phyloP scores from a whole-genome alignment of 2,888 invertebrate species.

The Tortrix viridana region DNA sequence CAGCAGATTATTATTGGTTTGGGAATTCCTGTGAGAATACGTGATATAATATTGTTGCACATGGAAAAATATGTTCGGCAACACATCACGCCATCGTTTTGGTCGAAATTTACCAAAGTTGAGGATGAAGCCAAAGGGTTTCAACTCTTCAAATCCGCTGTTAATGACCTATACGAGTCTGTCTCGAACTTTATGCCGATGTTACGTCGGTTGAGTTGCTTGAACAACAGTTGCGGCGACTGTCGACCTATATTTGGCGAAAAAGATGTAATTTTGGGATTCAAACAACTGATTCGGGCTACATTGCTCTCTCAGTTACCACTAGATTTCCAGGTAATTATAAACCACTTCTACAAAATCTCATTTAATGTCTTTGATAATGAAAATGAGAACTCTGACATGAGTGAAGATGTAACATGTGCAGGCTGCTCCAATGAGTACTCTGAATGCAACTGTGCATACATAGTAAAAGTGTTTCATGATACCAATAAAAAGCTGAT shows the following conservation, averaged over 20 bases:
- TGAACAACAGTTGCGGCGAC: constrained; percentile 75
- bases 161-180: constrained; percentile 85
- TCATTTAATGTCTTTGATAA: constrained; percentile 89
- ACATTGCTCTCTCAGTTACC: constrained; percentile 89
- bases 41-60: constrained; percentile 70
- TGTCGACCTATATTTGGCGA: constrained; percentile 81
- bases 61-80: constrained; percentile 86
- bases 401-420: constrained; percentile 86
- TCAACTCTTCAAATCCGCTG: constrained; percentile 87
- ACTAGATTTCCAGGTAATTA: constrained; percentile 87
- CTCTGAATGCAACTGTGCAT: constrained; percentile 84
- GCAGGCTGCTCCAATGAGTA: constrained; percentile 88
- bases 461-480: constrained; percentile 88
- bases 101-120: constrained; percentile 85
- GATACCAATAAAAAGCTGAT: constrained; percentile 91
- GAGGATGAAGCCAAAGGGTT: constrained; percentile 85
- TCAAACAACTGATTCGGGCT: constrained; percentile 87
- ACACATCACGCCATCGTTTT: constrained; percentile 86
- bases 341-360: constrained; percentile 90
- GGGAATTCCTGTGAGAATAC: constrained; percentile 70
- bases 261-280: constrained; percentile 79
- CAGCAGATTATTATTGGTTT: constrained; percentile 68
- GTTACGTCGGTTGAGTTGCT: constrained; percentile 80
- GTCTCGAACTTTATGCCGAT: constrained; percentile 82
- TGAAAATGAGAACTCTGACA: constrained; percentile 78